phyloP scores from a whole-genome alignment of 2,888 invertebrate genomes.

The Pelosia muscerda region DNA sequence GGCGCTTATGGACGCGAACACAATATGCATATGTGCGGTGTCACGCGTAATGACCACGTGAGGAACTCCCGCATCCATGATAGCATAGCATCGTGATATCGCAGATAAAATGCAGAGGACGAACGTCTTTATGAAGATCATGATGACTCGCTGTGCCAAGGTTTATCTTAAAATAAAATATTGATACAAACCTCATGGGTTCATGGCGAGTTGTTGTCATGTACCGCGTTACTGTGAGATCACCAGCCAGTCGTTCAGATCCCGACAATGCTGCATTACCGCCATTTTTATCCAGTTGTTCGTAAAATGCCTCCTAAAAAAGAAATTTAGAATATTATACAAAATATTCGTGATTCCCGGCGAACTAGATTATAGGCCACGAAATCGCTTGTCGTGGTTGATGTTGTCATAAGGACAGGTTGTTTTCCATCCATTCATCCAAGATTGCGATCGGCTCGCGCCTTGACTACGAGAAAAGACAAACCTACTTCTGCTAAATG shows the following conservation, averaged over 20 bases:
- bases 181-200: constrained; percentile 62
- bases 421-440: not conserved
- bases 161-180: not conserved
- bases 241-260: constrained; percentile 74
- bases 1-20: no score
- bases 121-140: no score
- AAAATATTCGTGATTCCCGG: not conserved
- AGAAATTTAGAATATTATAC: not conserved
- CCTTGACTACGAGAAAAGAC: not conserved
- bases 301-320: constrained; percentile 96
- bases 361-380: not conserved
- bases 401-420: not conserved
- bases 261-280: constrained; percentile 87
- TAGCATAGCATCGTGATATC: no score
- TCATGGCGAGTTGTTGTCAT: constrained; percentile 75
- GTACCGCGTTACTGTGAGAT: constrained; percentile 70
- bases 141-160: not conserved
- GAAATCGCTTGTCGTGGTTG: not conserved
- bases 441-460: not conserved
- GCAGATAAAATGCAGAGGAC: no score
- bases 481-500: not conserved
- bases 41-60: no score
- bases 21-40: no score
- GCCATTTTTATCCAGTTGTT: constrained; percentile 94
- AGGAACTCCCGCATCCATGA: no score